These are phyloP conservation scores for Sebastes dallii DNA, from an alignment of 2,797 vertebrate genomes.

Conservation along the genomic window DNA sequence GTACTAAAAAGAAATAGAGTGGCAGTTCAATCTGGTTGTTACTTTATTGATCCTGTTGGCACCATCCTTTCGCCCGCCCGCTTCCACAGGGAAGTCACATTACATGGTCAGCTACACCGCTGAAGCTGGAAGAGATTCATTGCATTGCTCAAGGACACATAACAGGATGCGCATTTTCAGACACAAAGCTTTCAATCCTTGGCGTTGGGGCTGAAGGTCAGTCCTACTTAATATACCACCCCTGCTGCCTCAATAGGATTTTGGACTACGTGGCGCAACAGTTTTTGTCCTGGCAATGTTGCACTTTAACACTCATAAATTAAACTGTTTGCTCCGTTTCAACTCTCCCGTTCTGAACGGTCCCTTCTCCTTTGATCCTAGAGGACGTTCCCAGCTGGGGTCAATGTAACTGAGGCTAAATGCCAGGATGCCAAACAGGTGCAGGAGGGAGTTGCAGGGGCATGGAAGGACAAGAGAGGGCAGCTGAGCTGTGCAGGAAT, in stretches of 20 bases:
- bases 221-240: slow-evolving; percentile 11
- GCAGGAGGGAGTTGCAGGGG: slow-evolving; percentile 29
- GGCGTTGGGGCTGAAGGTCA: slow-evolving; percentile 13
- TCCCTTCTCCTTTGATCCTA: slow-evolving; percentile 31
- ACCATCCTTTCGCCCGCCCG: not conserved
- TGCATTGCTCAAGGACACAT: slow-evolving; percentile 9
- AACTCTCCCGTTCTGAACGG: not conserved
- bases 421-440: slow-evolving; percentile 53
- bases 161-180: not conserved
- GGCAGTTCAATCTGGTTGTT: not conserved
- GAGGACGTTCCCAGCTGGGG: slow-evolving; percentile 17
- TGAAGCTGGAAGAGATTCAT: not conserved
- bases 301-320: slow-evolving; percentile 13
- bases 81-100: not conserved
- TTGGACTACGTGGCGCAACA: not conserved
- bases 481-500: not conserved
- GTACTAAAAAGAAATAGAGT: not conserved
- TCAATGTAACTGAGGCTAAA: slow-evolving; percentile 34
- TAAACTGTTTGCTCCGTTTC: slow-evolving; percentile 17
- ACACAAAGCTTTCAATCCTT: not conserved
- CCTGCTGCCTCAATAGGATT: not conserved
- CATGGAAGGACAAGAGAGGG: slow-evolving; percentile 31
- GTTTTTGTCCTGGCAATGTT: slow-evolving; percentile 24
- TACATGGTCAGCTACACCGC: not conserved
- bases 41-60: not conserved